A percentile compares a stretch with the other conserved stretches of the same genome.
phyloP scores from a whole-genome alignment of 2,113 vertebrate species.

The Merops nubicus region DNA sequence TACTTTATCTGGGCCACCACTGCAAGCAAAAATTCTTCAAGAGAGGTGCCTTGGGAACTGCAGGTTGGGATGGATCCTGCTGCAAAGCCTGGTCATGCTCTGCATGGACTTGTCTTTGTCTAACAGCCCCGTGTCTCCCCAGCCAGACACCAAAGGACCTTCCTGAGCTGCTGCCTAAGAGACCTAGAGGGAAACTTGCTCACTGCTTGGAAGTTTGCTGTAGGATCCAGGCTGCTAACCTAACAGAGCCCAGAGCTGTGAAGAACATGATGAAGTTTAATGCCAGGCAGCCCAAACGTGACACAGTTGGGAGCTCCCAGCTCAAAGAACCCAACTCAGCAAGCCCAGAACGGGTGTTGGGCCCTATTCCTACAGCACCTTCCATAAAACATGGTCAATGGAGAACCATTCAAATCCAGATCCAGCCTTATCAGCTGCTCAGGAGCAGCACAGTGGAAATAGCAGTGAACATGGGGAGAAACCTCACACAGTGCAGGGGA shows the following conservation, averaged over 20 bases:
- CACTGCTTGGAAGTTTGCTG: neutral
- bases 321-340: neutral
- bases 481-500: neutral
- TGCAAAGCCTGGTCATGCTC: neutral
- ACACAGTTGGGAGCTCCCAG: neutral
- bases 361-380: neutral
- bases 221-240: neutral
- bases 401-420: neutral
- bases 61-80: neutral
- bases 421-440: neutral
- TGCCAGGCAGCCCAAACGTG: neutral
- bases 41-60: neutral
- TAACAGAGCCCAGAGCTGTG: neutral
- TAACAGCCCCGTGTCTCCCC: neutral
- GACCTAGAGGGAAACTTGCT: neutral
- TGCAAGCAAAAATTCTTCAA: neutral
- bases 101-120: neutral
- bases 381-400: fast-evolving
- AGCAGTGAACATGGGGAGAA: neutral
- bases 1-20: neutral
- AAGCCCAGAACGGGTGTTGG: fast-evolving
- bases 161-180: neutral
- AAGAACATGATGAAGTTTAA: neutral
- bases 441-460: neutral
- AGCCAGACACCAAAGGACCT: fast-evolving